Percentiles rank a stretch among this genome's conserved stretches.
These are phyloP conservation scores for Acromyrmex charruanus DNA, from an alignment of 1,140 invertebrate genomes.

Conservation along the genomic window DNA sequence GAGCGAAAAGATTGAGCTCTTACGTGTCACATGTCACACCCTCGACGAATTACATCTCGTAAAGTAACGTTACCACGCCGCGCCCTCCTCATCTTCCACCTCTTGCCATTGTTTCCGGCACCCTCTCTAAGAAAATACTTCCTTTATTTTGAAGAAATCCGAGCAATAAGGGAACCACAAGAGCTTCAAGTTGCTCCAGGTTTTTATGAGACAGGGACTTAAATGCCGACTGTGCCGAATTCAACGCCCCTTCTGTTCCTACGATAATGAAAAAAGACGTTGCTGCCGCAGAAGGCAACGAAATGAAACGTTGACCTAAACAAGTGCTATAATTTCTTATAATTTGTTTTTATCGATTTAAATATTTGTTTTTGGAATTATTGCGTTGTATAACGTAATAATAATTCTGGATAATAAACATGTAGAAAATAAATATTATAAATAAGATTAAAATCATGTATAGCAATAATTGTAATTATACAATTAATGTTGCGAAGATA, in stretches of 20 bases:
- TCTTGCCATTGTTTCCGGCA: slow-evolving; percentile 12
- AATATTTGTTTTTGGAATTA: slow-evolving; percentile 23
- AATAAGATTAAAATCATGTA: background rate
- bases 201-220: slow-evolving; percentile 32
- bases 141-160: slow-evolving; percentile 39
- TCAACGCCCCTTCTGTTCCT: slow-evolving; percentile 1
- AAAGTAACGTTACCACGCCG: slow-evolving; percentile 48
- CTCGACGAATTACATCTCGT: slow-evolving; percentile 60
- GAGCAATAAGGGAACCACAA: slow-evolving; percentile 38
- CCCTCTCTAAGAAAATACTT: slow-evolving; percentile 39
- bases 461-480: background rate
- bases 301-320: slow-evolving; percentile 36
- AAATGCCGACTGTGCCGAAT: slow-evolving; percentile 50
- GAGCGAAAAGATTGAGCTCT: slow-evolving; percentile 55
- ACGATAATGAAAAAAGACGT: slow-evolving; percentile 47
- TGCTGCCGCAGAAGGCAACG: background rate
- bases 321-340: slow-evolving; percentile 22
- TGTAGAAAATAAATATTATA: background rate
- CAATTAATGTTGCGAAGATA: background rate
- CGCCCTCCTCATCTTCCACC: slow-evolving; percentile 1
- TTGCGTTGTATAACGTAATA: background rate
- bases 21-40: slow-evolving; percentile 58
- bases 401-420: background rate
- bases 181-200: slow-evolving; percentile 18
- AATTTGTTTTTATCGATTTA: background rate